Evolutionary conservation across 2,888 invertebrate genomes (phyloP), one percentile per base, ranked within the genome.

Genomic region (Amphipyra tragopoginis): DNA sequence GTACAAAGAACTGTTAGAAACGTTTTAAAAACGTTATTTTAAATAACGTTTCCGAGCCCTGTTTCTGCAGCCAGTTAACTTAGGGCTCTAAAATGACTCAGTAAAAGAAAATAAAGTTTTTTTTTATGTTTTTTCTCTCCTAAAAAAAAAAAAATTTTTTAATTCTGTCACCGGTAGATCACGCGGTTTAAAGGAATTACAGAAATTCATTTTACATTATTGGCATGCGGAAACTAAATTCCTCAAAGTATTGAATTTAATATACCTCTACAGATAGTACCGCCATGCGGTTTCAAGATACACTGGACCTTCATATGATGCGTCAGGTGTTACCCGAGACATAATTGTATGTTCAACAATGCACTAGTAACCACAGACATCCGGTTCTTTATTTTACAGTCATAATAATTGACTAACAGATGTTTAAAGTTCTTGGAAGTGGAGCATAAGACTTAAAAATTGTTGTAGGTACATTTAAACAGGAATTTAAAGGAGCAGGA

Each of bases 241-340:
- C 10, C 15, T 9, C 21, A 43, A 43, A 21, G 11, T 11, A 43
- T 5, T 2, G 5, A 15, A 21, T 43, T 43, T 4, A 11, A 43
- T 6, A 21, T 6, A 5, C 43, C 10, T 1, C 5, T 21, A 10
- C 10, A 43, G 15, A 5, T 2, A 10, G 15, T 15, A 1, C 21
- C 43, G 15, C 11, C 21, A 21, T 15, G 21, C 5, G 10, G 21
- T 9, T 21, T 11, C 43, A 39, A 52, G 45, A 39, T 5, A 44
- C 21, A 34, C 34, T 38, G 21, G 13, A 21, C 21, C 39, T 8
- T 11, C 3, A 5, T 15, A 8, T 39, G 42, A 42, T 39, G 45
- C 13, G 48, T 55, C 61, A 66, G 73, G 21, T 60, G 70, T 36
- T 39, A 73, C 45, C 14, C 0, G 55, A 70, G 15, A 53, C 14